phyloP scores from a whole-genome alignment of 2,113 vertebrate species.

The Pseudorectes ferrugineus region DNA sequence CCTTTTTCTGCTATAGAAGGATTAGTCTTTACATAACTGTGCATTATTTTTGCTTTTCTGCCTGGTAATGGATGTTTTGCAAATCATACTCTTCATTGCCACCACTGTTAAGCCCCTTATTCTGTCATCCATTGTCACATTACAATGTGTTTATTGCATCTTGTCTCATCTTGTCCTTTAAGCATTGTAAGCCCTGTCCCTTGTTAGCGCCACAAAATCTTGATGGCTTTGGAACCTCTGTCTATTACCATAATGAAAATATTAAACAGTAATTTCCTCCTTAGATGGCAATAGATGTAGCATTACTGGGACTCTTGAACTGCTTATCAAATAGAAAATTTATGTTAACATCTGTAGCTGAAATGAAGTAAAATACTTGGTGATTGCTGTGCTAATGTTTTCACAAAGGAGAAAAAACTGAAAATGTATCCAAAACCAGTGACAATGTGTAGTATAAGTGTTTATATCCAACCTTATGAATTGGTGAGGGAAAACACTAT shows the following conservation, averaged over 20 bases:
- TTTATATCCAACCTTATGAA: background rate
- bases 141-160: background rate
- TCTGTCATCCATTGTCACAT: background rate
- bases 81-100: background rate
- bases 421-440: background rate
- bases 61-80: background rate
- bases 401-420: background rate
- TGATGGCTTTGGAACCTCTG: background rate
- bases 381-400: background rate
- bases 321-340: background rate
- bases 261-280: background rate
- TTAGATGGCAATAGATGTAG: background rate
- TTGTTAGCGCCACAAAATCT: background rate
- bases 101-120: background rate
- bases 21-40: background rate
- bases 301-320: background rate
- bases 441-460: background rate
- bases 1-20: background rate
- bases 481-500: background rate
- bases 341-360: background rate
- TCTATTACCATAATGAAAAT: background rate
- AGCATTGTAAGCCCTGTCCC: background rate
- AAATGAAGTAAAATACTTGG: background rate
- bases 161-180: background rate
- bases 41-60: background rate